These are phyloP conservation scores for Ophion ellenae DNA, from an alignment of 2,888 invertebrate genomes.

Conservation along the genomic window DNA sequence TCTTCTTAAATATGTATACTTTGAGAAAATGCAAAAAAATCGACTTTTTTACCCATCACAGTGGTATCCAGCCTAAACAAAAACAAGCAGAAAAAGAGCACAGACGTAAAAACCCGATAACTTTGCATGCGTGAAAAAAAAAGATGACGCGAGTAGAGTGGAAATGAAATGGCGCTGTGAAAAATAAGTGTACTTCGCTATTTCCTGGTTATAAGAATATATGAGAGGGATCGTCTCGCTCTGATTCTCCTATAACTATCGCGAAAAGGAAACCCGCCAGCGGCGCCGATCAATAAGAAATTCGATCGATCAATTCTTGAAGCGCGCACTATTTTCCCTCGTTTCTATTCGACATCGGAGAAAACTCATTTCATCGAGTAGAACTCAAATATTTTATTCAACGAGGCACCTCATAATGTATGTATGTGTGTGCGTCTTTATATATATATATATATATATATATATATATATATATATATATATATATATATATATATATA, in stretches of 20 bases:
- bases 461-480: slow-evolving; percentile 2
- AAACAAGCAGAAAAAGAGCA: background rate
- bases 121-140: slow-evolving; percentile 1
- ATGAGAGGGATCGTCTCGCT: slow-evolving; percentile 25
- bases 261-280: slow-evolving; percentile 20
- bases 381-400: slow-evolving; percentile 62
- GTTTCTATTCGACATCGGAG: slow-evolving; percentile 48
- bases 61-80: too few relatives aligned
- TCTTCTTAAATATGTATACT: too few relatives aligned
- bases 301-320: slow-evolving; percentile 55
- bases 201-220: slow-evolving; percentile 11
- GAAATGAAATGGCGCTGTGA: slow-evolving; percentile 23
- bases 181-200: slow-evolving; percentile 1
- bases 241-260: slow-evolving; percentile 37
- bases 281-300: slow-evolving; percentile 43
- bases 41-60: too few relatives aligned
- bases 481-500: background rate
- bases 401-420: slow-evolving; percentile 44
- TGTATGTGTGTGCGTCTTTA: background rate
- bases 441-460: too few relatives aligned
- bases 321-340: slow-evolving; percentile 23
- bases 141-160: background rate
- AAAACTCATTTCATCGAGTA: slow-evolving; percentile 58
- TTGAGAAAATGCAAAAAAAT: too few relatives aligned
- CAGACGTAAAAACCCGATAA: background rate